Evolutionary conservation across 2,888 invertebrate species (phyloP), one percentile per base, ranked within the genome.

Genomic region (Amphipyra berbera): DNA sequence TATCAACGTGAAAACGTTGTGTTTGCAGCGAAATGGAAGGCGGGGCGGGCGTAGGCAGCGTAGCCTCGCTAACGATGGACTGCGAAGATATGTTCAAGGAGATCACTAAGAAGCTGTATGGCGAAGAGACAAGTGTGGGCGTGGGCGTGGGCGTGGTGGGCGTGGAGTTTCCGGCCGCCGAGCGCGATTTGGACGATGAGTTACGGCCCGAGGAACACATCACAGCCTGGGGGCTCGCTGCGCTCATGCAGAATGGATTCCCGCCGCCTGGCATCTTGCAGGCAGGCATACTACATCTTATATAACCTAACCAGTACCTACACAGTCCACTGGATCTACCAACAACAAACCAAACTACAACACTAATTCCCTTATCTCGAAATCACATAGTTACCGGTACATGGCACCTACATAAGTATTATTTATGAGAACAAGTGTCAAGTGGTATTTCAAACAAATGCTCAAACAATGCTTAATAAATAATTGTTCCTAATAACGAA

Each of bases 11-110:
- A 21, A 21, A 30, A 30, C 30, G 0, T 15, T 47, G 21, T 47
- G 33, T 10, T 57, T 37, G 8, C 50, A 64, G 75, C 59, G 86
- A 90, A 93, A 95, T 96, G 96, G 96, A 96, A 86, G 86, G 85
- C 70, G 89, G 90, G 90, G 95, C 92, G 66, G 89, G 91, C 68
- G 91, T 86, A 70, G 87, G 85, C 81, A 85, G 89, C 85, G 93
- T 91, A 67, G 91, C 96, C 57, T 91, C 96, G 78, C 95, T 95
- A 83, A 95, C 96, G 84, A 95, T 96, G 92, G 96, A 96, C 91
- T 96, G 97, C 95, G 97, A 97, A 93, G 97, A 97, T 88, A 97
- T 97, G 97, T 97, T 97, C 90, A 98, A 98, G 92, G 98, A 98
- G 96, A 98, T 98, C 87, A 98, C 98, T 71, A 96, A 98, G 90